These are phyloP conservation scores for Pygocentrus nattereri DNA, from an alignment of 2,797 vertebrate genomes.

Conservation along the genomic window DNA sequence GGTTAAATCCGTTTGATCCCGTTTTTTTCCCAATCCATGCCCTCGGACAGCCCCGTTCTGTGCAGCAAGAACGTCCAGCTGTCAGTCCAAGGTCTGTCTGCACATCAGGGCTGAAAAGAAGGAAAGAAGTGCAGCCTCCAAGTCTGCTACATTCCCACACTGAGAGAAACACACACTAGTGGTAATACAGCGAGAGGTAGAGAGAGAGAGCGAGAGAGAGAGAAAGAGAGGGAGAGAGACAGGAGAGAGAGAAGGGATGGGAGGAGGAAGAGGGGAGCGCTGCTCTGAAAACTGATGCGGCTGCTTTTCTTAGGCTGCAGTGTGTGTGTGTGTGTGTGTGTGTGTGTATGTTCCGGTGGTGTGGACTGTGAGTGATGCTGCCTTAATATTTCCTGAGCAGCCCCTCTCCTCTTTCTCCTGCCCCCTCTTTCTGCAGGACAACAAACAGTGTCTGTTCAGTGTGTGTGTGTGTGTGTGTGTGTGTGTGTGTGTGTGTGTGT, in stretches of 20 bases:
- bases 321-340: slow-evolving; percentile 47
- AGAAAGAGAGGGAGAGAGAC: slow-evolving; percentile 46
- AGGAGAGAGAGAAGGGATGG: slow-evolving; percentile 40
- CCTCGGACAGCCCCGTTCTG: slow-evolving; percentile 62
- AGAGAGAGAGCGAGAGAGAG: slow-evolving; percentile 44
- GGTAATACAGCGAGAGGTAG: slow-evolving; percentile 55
- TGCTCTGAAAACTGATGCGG: slow-evolving; percentile 67
- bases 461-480: slow-evolving; percentile 27
- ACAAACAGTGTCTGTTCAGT: slow-evolving; percentile 29
- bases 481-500: slow-evolving; percentile 22
- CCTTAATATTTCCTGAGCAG: slow-evolving; percentile 49
- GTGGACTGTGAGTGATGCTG: slow-evolving; percentile 52
- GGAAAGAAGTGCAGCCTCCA: slow-evolving; percentile 46
- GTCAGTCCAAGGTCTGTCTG: slow-evolving; percentile 58
- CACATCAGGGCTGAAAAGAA: slow-evolving; percentile 42
- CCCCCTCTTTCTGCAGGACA: slow-evolving; percentile 31
- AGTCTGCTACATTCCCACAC: slow-evolving; percentile 64
- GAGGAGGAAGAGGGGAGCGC: slow-evolving; percentile 49
- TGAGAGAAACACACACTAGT: slow-evolving; percentile 61
- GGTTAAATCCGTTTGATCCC: slow-evolving; percentile 60
- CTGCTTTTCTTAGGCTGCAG: slow-evolving; percentile 65
- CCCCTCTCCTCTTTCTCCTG: slow-evolving; percentile 30
- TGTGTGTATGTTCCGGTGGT: slow-evolving; percentile 1
- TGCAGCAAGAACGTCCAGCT: slow-evolving; percentile 59
- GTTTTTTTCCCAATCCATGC: slow-evolving; percentile 48